phyloP scores from a whole-genome alignment of 2,888 invertebrate genomes.

The Euzophera pinguis region DNA sequence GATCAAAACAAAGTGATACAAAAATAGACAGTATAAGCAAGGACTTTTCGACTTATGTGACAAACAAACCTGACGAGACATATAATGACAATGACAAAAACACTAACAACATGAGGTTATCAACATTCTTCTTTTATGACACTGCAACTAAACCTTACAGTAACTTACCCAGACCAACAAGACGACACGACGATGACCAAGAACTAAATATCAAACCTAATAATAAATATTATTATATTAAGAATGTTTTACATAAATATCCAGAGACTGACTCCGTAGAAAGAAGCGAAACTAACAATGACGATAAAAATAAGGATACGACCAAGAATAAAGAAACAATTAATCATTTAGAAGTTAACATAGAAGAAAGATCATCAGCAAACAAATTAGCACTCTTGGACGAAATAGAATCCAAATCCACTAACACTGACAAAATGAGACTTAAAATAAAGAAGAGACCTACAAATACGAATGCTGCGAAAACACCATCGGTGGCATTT shows the following conservation, averaged over 20 bases:
- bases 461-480: constrained; percentile 41
- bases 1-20: constrained; percentile 23
- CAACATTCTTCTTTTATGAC: constrained; percentile 65
- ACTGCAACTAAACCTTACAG: constrained; percentile 63
- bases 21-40: constrained; percentile 49
- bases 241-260: constrained; percentile 67
- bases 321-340: constrained; percentile 14
- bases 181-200: constrained; percentile 56
- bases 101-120: constrained; percentile 45
- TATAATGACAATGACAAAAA: constrained; percentile 31
- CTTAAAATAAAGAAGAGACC: constrained; percentile 35
- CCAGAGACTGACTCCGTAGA: constrained; percentile 32
- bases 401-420: constrained; percentile 39
- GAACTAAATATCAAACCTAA: constrained; percentile 33
- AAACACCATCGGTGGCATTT: constrained; percentile 68
- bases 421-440: constrained; percentile 28
- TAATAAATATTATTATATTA: constrained; percentile 66
- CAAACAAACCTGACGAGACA: constrained; percentile 29
- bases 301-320: constrained; percentile 23
- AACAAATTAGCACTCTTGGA: constrained; percentile 48
- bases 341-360: constrained; percentile 37
- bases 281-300: constrained; percentile 24
- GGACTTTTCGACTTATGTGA: constrained; percentile 55
- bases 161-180: constrained; percentile 56
- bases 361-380: constrained; percentile 57